These are phyloP conservation scores for Otolemur garnettii DNA, from an alignment of 2,113 vertebrate species.

Conservation along the genomic window DNA sequence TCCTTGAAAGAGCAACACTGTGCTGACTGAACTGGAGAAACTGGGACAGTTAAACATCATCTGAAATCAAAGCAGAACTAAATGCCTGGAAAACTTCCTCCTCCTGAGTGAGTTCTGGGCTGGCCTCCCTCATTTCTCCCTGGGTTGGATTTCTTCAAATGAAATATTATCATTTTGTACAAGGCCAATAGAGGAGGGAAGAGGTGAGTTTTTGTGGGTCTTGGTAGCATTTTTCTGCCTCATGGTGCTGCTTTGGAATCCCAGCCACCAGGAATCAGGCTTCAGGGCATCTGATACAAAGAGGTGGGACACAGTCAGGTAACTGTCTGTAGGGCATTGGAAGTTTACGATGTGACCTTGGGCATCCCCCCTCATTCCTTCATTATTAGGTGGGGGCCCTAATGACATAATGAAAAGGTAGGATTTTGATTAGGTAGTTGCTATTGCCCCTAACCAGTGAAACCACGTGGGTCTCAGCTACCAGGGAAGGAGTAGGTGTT, in stretches of 20 bases:
- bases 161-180: background rate
- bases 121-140: background rate
- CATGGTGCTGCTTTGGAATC: background rate
- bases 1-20: background rate
- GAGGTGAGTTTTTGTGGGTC: background rate
- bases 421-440: background rate
- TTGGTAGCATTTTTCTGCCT: background rate
- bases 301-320: background rate
- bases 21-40: background rate
- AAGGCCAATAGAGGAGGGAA: background rate
- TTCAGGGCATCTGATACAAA: background rate
- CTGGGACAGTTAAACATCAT: background rate
- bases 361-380: background rate
- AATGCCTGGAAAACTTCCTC: background rate
- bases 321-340: background rate
- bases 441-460: background rate
- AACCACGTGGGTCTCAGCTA: background rate
- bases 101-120: background rate
- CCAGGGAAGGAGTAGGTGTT: background rate
- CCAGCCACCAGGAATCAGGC: background rate
- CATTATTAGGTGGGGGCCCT: background rate
- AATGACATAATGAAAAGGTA: background rate
- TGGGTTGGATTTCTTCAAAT: background rate
- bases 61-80: background rate
- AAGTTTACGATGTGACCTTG: background rate